phyloP scores from a whole-genome alignment of 1,140 invertebrate genomes.

The Halictus rubicundus region DNA sequence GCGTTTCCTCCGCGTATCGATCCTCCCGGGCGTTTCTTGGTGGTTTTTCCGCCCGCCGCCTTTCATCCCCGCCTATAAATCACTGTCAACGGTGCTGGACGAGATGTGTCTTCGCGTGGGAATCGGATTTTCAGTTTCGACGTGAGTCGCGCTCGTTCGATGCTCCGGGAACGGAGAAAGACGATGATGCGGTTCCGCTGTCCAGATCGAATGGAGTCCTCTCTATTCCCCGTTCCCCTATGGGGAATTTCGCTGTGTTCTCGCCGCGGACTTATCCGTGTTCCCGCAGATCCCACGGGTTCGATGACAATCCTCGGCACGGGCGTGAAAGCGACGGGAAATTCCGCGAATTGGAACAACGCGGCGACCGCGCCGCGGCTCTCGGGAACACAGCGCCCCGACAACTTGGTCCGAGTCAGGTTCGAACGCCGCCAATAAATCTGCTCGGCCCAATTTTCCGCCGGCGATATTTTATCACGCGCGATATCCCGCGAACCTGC shows the following conservation, averaged over 20 bases:
- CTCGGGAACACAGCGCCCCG: background rate
- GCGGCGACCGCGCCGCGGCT: background rate
- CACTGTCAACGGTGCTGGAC: constrained; percentile 52
- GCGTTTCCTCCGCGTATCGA: constrained; percentile 37
- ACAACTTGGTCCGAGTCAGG: constrained; percentile 16
- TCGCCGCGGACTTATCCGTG: too few species aligned
- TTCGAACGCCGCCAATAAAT: constrained; percentile 42
- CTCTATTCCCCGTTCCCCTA: too few species aligned
- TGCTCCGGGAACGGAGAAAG: constrained; percentile 28
- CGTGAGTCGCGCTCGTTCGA: constrained; percentile 11
- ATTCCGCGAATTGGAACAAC: constrained; percentile 32
- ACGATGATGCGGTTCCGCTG: constrained; percentile 16
- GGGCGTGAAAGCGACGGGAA: too few species aligned
- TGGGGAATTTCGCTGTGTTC: too few species aligned
- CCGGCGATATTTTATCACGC: constrained; percentile 15
- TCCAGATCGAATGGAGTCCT: background rate
- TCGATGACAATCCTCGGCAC: background rate
- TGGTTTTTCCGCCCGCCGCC: background rate
- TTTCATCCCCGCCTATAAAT: constrained; percentile 56
- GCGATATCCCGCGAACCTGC: background rate
- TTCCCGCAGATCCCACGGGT: too few species aligned
- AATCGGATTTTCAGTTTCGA: constrained; percentile 59
- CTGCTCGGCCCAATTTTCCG: constrained; percentile 10
- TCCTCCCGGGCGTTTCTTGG: constrained; percentile 14
- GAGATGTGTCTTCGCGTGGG: constrained; percentile 54